phyloP scores from a whole-genome alignment of 2,113 vertebrate genomes.

The Tenebrosternarchus preto region DNA sequence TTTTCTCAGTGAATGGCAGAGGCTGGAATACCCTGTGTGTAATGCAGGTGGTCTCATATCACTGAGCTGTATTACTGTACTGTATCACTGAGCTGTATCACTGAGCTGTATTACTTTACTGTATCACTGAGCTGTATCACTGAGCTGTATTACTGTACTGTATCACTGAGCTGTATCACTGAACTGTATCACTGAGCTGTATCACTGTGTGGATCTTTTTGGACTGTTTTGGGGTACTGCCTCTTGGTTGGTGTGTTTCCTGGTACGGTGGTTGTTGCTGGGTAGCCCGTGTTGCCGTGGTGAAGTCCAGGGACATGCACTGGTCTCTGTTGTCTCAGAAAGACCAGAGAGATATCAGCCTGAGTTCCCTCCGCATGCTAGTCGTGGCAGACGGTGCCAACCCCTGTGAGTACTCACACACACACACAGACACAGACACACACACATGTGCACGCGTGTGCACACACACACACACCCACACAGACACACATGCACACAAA shows the following conservation, averaged over 20 bases:
- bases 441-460: background rate
- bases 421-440: constrained; percentile 21
- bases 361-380: constrained; percentile 91
- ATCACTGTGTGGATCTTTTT: background rate
- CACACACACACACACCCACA: no score
- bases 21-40: no score
- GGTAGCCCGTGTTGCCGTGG: constrained; percentile 85
- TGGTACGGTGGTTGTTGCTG: constrained; percentile 39
- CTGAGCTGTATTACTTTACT: background rate
- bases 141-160: background rate
- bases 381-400: constrained; percentile 95
- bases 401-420: constrained; percentile 83
- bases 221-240: background rate
- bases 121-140: no score
- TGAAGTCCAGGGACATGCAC: constrained; percentile 98
- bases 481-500: no score
- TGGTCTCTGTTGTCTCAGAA: constrained; percentile 95
- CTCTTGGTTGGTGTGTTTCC: no score
- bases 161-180: constrained; percentile 24
- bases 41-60: no score
- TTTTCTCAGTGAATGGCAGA: no score
- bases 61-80: no score
- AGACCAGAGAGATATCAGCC: constrained; percentile 89
- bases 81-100: no score
- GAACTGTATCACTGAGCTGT: background rate